A percentile compares a stretch with the other conserved stretches of the same genome.
Conservation (phyloP, 2,113 vertebrate species). For the Heptranchias perlo region DNA sequence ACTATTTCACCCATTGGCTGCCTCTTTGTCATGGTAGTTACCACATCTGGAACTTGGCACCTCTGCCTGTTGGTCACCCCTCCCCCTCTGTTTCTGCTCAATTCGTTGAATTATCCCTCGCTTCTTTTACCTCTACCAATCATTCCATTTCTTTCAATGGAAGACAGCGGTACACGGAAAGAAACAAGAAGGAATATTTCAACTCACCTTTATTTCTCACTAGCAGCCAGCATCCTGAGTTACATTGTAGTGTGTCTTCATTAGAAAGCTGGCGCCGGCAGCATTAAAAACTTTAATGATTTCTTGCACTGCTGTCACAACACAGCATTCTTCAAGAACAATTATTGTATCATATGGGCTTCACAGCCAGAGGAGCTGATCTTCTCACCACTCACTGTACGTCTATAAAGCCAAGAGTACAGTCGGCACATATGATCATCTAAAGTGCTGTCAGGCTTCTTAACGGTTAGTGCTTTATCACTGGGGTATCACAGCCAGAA, state of each 20-base stretch:
- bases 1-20: neutral
- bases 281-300: neutral
- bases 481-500: neutral
- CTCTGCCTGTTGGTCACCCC: too few species aligned
- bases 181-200: neutral
- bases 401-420: neutral
- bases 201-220: neutral
- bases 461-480: neutral
- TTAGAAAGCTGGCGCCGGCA: neutral
- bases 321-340: neutral
- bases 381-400: neutral
- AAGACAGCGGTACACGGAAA: neutral
- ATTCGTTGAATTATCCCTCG: neutral
- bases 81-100: neutral
- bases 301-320: conserved; percentile 14
- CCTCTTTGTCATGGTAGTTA: neutral
- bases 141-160: neutral
- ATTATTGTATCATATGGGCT: neutral
- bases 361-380: neutral
- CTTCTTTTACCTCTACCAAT: neutral
- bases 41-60: neutral
- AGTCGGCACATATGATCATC: neutral
- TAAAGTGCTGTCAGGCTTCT: neutral
- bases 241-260: neutral
- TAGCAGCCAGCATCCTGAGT: neutral